These are phyloP conservation scores for Nomada lathburiana DNA, from an alignment of 2,888 invertebrate species.

Conservation along the genomic window DNA sequence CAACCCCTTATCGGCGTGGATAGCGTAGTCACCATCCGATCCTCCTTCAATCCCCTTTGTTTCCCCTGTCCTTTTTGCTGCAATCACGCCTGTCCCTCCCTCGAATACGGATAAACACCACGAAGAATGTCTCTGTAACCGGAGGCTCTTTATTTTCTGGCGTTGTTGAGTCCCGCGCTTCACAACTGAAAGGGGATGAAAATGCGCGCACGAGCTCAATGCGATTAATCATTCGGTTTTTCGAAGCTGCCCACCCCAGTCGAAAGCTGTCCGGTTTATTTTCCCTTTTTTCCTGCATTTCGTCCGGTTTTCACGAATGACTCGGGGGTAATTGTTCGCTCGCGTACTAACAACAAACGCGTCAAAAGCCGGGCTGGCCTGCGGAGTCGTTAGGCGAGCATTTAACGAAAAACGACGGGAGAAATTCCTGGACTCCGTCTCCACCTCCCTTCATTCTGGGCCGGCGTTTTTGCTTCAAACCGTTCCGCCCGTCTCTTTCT, in stretches of 20 bases:
- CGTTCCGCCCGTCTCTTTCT: conserved; percentile 25
- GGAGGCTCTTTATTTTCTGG: conserved; percentile 71
- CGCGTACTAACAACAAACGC: conserved; percentile 72
- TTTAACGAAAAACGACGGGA: conserved; percentile 70
- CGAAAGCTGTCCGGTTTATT: conserved; percentile 23
- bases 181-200: conserved; percentile 56
- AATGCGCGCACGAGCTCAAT: conserved; percentile 41
- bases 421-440: conserved; percentile 39
- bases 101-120: conserved; percentile 68
- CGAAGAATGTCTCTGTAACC: conserved; percentile 65
- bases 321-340: conserved; percentile 76
- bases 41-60: not conserved
- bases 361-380: conserved; percentile 74
- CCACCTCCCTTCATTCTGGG: not conserved
- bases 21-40: conserved; percentile 7
- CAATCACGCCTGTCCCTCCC: conserved; percentile 53
- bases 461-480: conserved; percentile 22
- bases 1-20: conserved; percentile 24
- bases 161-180: conserved; percentile 70
- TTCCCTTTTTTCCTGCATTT: conserved; percentile 50
- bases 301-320: conserved; percentile 64
- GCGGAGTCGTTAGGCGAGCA: conserved; percentile 76
- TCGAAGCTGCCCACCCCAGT: conserved; percentile 47
- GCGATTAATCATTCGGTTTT: conserved; percentile 75
- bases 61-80: conserved; percentile 49